A percentile compares a stretch with the other conserved stretches of the same genome.
Conservation (phyloP, 2,888 invertebrate species). For the Entomobrya multifasciata region DNA sequence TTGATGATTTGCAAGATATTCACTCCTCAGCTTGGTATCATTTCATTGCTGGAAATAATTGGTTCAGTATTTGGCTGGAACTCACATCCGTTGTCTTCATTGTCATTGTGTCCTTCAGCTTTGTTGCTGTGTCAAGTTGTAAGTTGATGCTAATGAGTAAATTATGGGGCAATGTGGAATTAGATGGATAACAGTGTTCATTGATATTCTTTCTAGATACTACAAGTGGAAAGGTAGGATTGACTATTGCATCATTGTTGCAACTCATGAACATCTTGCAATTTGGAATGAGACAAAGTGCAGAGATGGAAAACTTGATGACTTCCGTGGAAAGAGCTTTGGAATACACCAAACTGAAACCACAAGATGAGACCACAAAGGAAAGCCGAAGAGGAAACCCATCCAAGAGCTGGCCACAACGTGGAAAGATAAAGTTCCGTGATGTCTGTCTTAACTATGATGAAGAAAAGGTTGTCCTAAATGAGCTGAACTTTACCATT, state of each 20-base stretch:
- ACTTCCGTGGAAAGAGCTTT: slow-evolving; percentile 85
- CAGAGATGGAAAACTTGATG: slow-evolving; percentile 93
- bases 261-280: slow-evolving; percentile 82
- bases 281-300: slow-evolving; percentile 94
- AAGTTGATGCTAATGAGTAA: slow-evolving; percentile 80
- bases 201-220: slow-evolving; percentile 59
- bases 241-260: slow-evolving; percentile 81
- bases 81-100: slow-evolving; percentile 93
- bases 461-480: slow-evolving; percentile 80
- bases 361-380: slow-evolving; percentile 79
- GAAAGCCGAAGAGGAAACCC: slow-evolving; percentile 79
- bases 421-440: slow-evolving; percentile 80
- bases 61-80: slow-evolving; percentile 97
- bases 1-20: slow-evolving; percentile 86
- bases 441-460: slow-evolving; percentile 81
- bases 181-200: not conserved
- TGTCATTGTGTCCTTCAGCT: slow-evolving; percentile 91
- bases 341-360: slow-evolving; percentile 82
- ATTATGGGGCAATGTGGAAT: slow-evolving; percentile 6
- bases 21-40: slow-evolving; percentile 83
- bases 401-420: slow-evolving; percentile 81
- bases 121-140: slow-evolving; percentile 85
- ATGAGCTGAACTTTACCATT: slow-evolving; percentile 81
- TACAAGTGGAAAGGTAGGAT: slow-evolving; percentile 80
- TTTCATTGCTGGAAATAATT: slow-evolving; percentile 93